A percentile compares a stretch with the other conserved stretches of the same genome.
Conservation (phyloP, 2,797 vertebrate species). For the Melanotaenia boesemani region DNA sequence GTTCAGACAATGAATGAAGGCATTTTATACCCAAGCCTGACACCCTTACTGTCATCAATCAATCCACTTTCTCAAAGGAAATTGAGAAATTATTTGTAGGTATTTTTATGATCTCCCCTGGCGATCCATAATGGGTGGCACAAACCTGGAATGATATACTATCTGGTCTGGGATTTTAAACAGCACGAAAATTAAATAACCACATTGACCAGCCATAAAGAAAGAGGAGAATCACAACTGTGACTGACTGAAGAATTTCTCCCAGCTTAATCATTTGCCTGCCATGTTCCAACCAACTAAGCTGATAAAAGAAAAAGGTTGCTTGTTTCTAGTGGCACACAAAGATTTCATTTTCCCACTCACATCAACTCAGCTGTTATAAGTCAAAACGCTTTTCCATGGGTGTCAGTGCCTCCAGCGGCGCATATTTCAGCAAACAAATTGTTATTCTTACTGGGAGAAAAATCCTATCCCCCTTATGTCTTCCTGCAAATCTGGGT, state of each 20-base stretch:
- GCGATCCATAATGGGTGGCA: neutral
- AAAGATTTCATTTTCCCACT: constrained; percentile 39
- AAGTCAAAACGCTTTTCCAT: constrained; percentile 46
- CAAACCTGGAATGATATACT: neutral
- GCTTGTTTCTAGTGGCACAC: constrained; percentile 44
- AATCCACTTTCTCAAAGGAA: neutral
- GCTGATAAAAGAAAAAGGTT: constrained; percentile 10
- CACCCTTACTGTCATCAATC: neutral
- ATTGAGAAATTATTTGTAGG: too few relatives aligned
- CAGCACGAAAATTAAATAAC: neutral
- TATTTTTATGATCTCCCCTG: too few relatives aligned
- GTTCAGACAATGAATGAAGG: too few relatives aligned
- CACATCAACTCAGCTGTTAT: constrained; percentile 40
- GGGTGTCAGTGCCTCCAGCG: constrained; percentile 32
- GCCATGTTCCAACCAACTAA: constrained; percentile 21
- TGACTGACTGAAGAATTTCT: constrained; percentile 4
- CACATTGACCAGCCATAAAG: neutral
- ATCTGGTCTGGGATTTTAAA: neutral
- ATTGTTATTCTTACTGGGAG: constrained; percentile 60
- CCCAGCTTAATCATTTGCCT: constrained; percentile 6
- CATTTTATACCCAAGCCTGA: neutral
- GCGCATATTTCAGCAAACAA: constrained; percentile 57
- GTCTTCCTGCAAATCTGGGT: constrained; percentile 23
- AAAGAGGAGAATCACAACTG: neutral
- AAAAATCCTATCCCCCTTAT: constrained; percentile 26